Base-by-base conservation (phyloP, 1,140 invertebrate genomes). In the Rhyzopertha dominica region DNA sequence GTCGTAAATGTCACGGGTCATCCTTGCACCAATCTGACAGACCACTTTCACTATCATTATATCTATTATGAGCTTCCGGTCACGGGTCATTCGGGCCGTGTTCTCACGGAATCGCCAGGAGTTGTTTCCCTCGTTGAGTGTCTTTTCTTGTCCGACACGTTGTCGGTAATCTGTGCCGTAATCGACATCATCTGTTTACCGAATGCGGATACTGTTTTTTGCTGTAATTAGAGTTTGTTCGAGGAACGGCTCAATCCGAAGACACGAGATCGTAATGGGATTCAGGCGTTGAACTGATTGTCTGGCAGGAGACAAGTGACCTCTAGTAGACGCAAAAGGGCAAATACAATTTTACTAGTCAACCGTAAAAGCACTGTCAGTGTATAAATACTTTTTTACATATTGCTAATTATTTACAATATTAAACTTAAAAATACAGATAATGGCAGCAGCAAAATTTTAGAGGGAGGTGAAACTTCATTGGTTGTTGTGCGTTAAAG, bases 61-160 rank as follows among this genome's bases (percentile, higher is more conserved):
- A 36, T 45, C 43, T 45, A 45, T 45, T 45, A 45, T 19, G 32
- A 19, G 43, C 43, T 45, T 45, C 43, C 43, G 43, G 43, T 45
- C 25, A 36, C 34, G 32, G 23, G 20, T 25, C 38, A 25, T 25
- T 45, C 43, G n/a, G n/a, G 38, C 31, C 30, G 25, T 25, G 31
- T 43, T 43, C 42, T 43, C 42, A 43, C 42, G 30, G 28, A 43
- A 26, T 24, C 17, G 24, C 22, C 24, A 19, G 26, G 20, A 20
- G 25, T 25, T 41, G 41, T 30, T 43, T 43, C 41, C 41, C 17
- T 41, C 38, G 25, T 22, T 16, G 30, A 32, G 10, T 18, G 20
- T 12, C 7, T 18, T 18, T 3, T 18, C 17, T 18, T 10, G 20
- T 13, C 30, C 32, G 14, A 20, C 23, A 4, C 32, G 8, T 35